These are phyloP conservation scores for Alexandromys fortis DNA, from an alignment of 2,113 vertebrate genomes.

Conservation along the genomic window DNA sequence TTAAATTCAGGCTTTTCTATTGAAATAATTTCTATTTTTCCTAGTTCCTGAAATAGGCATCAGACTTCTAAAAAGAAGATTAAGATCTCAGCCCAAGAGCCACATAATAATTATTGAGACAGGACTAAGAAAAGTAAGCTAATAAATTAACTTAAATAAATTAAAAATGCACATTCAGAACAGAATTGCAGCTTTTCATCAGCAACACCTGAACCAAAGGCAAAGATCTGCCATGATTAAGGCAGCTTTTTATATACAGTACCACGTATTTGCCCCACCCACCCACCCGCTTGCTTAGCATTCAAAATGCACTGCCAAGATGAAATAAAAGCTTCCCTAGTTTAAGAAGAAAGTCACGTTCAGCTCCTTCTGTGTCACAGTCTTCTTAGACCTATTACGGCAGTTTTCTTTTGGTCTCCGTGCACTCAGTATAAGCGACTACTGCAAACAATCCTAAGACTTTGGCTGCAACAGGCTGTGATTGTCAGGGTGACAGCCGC, in stretches of 20 bases:
- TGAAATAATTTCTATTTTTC: conserved; percentile 60
- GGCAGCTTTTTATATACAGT: conserved; percentile 59
- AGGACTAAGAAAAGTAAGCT: conserved; percentile 57
- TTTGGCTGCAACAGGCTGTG: background rate
- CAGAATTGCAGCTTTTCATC: conserved; percentile 76
- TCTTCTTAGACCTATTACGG: conserved; percentile 49
- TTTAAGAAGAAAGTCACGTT: conserved; percentile 35
- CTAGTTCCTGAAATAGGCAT: conserved; percentile 54
- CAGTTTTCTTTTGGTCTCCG: conserved; percentile 62
- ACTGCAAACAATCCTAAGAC: conserved; percentile 55
- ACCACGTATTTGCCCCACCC: background rate
- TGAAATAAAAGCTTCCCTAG: conserved; percentile 68
- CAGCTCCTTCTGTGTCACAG: conserved; percentile 54
- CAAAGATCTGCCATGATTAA: conserved; percentile 77
- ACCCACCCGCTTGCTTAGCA: conserved; percentile 53
- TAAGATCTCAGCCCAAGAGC: conserved; percentile 60
- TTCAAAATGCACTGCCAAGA: conserved; percentile 74
- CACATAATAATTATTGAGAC: conserved; percentile 53
- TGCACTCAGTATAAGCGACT: conserved; percentile 54
- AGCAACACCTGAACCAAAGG: conserved; percentile 75
- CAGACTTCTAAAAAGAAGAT: conserved; percentile 63
- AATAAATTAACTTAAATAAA: conserved; percentile 69
- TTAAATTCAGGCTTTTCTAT: conserved; percentile 60
- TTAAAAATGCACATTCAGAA: conserved; percentile 71
- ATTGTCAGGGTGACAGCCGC: conserved; percentile 87